Conservation (phyloP, 2,113 vertebrate genomes). For the Leptobrachium leishanense region DNA sequence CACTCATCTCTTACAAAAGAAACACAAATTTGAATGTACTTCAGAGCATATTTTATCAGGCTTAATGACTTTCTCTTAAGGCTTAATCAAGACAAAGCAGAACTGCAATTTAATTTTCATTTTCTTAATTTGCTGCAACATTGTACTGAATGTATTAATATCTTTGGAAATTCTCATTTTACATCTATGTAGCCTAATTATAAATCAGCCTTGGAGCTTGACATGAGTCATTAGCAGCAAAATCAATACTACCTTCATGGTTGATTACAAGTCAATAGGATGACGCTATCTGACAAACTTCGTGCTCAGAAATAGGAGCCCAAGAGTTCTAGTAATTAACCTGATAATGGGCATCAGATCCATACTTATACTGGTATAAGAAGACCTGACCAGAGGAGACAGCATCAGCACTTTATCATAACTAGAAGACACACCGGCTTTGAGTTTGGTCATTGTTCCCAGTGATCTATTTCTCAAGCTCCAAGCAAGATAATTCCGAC, state of each 20-base stretch:
- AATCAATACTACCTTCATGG: conserved; percentile 31
- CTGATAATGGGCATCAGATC: conserved; percentile 23
- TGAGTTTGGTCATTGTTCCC: too few relatives aligned
- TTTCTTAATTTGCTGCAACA: background rate
- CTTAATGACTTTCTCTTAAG: background rate
- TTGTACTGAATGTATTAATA: background rate
- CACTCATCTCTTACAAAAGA: too few relatives aligned
- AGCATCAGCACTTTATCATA: background rate
- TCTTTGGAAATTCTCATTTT: background rate
- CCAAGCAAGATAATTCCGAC: too few relatives aligned
- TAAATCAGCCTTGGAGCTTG: conserved; percentile 21
- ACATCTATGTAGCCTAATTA: conserved; percentile 13
- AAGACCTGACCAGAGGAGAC: background rate
- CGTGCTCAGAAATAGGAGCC: background rate
- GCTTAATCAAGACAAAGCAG: background rate
- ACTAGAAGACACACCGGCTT: too few relatives aligned
- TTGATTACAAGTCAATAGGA: conserved; percentile 34
- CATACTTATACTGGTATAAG: conserved; percentile 1
- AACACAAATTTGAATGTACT: too few relatives aligned
- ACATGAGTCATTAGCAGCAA: conserved; percentile 21
- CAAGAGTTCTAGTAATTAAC: conserved; percentile 13
- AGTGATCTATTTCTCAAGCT: too few relatives aligned
- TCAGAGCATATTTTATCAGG: too few relatives aligned
- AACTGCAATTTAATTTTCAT: background rate
- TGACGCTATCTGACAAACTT: background rate